Evolutionary conservation across 2,113 vertebrate genomes (phyloP), one percentile per base, ranked within the genome.

Genomic region (Piaya cayana): DNA sequence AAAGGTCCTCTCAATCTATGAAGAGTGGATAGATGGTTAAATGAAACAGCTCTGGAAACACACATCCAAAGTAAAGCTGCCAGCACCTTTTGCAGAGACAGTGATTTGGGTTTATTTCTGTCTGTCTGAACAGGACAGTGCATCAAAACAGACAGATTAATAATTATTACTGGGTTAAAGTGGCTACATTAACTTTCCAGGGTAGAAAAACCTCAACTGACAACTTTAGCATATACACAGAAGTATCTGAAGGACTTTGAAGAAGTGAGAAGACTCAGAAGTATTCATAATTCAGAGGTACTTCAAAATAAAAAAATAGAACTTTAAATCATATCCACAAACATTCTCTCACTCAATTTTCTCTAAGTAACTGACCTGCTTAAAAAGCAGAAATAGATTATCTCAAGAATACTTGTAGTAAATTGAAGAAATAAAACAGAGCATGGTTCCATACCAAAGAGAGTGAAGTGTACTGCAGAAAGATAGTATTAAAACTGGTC

Each of bases 101-200:
- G 50, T 15, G 19, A 90, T 88, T 74, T 23, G 9, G 17, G 1
- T 9, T 39, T 74, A 52, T 86, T 82, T 45, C 58, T 34, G 2
- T 25, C 29, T 89, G 39, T 59, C 64, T 91, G 59, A 74, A 71
- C 3, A 90, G 30, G n/a, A n/a, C 21, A 60, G 47, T 75, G 49
- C 89, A 93, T 39, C 27, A 88, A 90, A 96, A 78, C 65, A 94
- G 55, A 75, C 55, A 43, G 23, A 37, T 37, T 78, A 81, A 59
- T 63, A 90, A 70, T 65, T 90, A 59, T 37, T 65, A 58, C 52
- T 36, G 37, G 45, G 27, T 32, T 88, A 14, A 71, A 75, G 27
- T 10, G 76, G 32, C 43, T 71, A 26, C 50, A 43, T 34, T 15
- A 64, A 12, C 27, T 83, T 71, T 75, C 30, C 39, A 47, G 32